phyloP scores from a whole-genome alignment of 2,113 vertebrate species.

The Hemiprocne comata region DNA sequence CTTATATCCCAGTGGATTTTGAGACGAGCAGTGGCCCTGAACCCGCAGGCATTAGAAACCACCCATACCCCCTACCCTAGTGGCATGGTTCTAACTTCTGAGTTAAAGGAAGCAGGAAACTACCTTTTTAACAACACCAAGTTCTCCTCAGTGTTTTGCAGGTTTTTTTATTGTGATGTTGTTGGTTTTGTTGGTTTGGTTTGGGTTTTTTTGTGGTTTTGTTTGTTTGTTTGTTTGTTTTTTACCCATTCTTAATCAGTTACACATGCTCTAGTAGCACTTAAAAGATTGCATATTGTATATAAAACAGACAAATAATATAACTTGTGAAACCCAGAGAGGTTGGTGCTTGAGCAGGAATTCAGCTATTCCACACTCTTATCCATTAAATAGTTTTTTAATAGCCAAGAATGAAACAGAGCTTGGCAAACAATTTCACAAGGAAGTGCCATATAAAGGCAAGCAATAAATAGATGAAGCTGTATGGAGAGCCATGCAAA shows the following conservation, averaged over 20 bases:
- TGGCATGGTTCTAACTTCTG: neutral
- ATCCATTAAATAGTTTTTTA: neutral
- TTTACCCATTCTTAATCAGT: neutral
- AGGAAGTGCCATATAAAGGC: neutral
- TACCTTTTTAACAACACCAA: neutral
- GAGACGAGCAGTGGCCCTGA: neutral
- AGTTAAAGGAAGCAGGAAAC: neutral
- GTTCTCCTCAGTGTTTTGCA: neutral
- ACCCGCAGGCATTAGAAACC: neutral
- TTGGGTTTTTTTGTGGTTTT: too few species aligned
- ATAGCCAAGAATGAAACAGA: neutral
- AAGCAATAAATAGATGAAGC: neutral
- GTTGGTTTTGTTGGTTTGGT: too few species aligned
- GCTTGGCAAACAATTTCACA: neutral
- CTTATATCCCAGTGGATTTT: neutral
- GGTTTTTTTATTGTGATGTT: neutral
- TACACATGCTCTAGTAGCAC: neutral
- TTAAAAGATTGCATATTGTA: neutral
- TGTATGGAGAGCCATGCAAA: neutral
- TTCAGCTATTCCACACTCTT: neutral
- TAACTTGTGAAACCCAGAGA: neutral
- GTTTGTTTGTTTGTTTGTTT: neutral
- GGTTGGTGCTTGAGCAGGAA: neutral
- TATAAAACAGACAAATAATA: neutral
- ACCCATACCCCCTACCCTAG: neutral